Percentiles rank a stretch among this genome's conserved stretches.
These are phyloP conservation scores for Cotesia congregata DNA, from an alignment of 2,888 invertebrate genomes.

Conservation along the genomic window DNA sequence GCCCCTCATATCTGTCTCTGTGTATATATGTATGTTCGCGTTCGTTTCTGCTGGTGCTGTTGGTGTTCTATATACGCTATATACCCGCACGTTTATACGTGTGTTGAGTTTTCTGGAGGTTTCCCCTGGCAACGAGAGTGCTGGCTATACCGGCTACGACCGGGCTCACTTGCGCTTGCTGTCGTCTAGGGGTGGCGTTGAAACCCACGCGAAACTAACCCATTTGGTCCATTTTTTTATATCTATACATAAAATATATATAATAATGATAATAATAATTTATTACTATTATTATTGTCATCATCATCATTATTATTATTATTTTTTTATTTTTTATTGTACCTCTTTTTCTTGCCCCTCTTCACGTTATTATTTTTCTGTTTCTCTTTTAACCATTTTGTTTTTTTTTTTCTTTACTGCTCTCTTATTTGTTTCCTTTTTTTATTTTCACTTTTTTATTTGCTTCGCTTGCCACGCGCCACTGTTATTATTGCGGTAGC, in stretches of 20 bases:
- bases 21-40: conserved; percentile 39
- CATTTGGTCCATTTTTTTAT: background rate
- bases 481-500: conserved; percentile 13
- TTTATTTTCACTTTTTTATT: conserved; percentile 15
- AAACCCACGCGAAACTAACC: conserved; percentile 57
- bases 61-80: conserved; percentile 13
- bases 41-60: conserved; percentile 41
- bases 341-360: background rate
- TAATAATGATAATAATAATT: background rate
- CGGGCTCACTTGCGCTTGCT: conserved; percentile 55
- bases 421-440: background rate
- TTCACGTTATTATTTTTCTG: conserved; percentile 17
- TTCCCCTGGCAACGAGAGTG: conserved; percentile 69
- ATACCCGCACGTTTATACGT: conserved; percentile 41
- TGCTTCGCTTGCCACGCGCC: background rate
- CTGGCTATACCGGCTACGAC: conserved; percentile 42
- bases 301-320: background rate
- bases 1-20: conserved; percentile 17
- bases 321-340: background rate
- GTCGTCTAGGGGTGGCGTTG: conserved; percentile 65
- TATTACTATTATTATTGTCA: background rate
- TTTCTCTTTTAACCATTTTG: background rate
- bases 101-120: conserved; percentile 69
- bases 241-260: background rate
- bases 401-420: background rate